These are phyloP conservation scores for Apis laboriosa DNA, from an alignment of 1,140 invertebrate species.

Conservation along the genomic window DNA sequence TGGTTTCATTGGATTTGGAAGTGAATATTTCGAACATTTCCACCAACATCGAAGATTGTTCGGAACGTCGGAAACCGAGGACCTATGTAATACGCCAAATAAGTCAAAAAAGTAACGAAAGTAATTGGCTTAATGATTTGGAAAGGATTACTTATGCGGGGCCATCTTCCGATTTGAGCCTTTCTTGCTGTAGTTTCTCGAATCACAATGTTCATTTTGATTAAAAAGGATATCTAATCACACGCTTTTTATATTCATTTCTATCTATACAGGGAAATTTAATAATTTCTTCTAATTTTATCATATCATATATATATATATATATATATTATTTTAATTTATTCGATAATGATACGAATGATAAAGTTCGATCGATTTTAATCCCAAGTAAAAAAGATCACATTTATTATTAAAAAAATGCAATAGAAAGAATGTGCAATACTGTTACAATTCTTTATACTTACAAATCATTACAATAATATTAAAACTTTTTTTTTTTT, in stretches of 20 bases:
- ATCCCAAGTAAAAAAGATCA: too few species aligned
- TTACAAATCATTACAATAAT: background rate
- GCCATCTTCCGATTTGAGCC: background rate
- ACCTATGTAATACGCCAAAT: constrained; percentile 37
- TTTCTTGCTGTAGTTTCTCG: constrained; percentile 2
- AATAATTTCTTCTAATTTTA: background rate
- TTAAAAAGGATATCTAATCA: background rate
- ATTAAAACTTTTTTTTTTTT: too few species aligned
- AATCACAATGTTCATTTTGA: background rate
- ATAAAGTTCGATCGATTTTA: background rate
- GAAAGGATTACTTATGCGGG: constrained; percentile 2
- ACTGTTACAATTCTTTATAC: background rate
- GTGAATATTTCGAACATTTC: constrained; percentile 6
- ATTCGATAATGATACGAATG: background rate
- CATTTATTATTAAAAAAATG: background rate
- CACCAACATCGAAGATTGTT: constrained; percentile 1
- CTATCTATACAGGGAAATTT: background rate
- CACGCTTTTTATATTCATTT: background rate
- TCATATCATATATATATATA: too few species aligned
- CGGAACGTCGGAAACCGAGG: constrained; percentile 26
- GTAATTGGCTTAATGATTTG: background rate
- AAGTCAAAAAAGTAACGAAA: background rate
- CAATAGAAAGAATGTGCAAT: background rate
- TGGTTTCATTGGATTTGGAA: constrained; percentile 30
- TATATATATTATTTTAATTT: too few species aligned